phyloP scores from a whole-genome alignment of 2,797 vertebrate species.

The Kryptopterus vitreolus region DNA sequence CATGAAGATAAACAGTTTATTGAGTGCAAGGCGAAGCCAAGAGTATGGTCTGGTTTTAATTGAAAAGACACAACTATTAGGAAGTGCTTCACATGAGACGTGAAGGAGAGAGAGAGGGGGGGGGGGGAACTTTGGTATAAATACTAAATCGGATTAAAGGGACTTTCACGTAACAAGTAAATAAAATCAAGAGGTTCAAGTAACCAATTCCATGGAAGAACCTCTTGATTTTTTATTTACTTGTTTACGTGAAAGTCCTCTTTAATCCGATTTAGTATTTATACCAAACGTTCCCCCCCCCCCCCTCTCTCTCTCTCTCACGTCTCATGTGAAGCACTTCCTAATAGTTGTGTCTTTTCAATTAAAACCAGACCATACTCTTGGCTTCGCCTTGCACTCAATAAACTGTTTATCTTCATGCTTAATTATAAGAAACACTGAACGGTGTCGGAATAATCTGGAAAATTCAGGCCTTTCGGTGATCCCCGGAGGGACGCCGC shows the following conservation, averaged over 20 bases:
- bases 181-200: constrained; percentile 6
- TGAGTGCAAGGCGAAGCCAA: constrained; percentile 9
- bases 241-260: constrained; percentile 3
- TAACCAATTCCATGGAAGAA: not conserved
- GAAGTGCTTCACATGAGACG: constrained; percentile 10
- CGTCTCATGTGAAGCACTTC: constrained; percentile 10
- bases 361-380: constrained; percentile 26
- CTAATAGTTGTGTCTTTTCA: constrained; percentile 23
- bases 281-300: not conserved
- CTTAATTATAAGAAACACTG: constrained; percentile 22
- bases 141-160: constrained; percentile 13
- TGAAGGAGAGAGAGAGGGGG: not conserved
- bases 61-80: constrained; percentile 23
- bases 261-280: constrained; percentile 21
- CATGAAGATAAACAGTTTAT: constrained; percentile 24
- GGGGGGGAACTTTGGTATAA: constrained; percentile 2
- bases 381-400: constrained; percentile 9
- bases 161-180: constrained; percentile 17
- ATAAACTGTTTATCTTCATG: constrained; percentile 24
- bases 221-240: constrained; percentile 15
- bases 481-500: not conserved
- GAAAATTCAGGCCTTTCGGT: not conserved
- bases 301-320: not conserved
- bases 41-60: constrained; percentile 26
- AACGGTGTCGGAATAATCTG: not conserved